Evolutionary conservation across 2,113 vertebrate species (phyloP).

Genomic region (Paramisgurnus dabryanus): DNA sequence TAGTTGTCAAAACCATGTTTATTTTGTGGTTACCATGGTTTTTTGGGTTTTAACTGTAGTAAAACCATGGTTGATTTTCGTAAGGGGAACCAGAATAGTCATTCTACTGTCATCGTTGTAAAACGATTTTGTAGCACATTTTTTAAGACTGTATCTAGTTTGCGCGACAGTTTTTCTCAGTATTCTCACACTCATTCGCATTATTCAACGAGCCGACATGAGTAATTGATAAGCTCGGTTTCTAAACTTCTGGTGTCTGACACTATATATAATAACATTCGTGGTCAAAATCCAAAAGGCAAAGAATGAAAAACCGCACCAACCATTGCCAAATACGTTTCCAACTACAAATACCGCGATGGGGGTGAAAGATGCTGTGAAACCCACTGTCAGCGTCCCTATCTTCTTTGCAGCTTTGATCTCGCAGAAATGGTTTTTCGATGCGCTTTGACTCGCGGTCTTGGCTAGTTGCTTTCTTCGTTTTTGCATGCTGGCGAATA

Average conservation of each 20-base stretch:
- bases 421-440: conserved; percentile 74
- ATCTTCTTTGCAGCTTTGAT: conserved; percentile 80
- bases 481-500: conserved; percentile 75
- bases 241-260: conserved; percentile 77
- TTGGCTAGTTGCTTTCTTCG: conserved; percentile 72
- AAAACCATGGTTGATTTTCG: too few relatives aligned
- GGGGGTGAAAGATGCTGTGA: conserved; percentile 77
- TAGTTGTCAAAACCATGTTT: too few relatives aligned
- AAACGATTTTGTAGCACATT: too few relatives aligned
- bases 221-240: conserved; percentile 72
- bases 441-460: conserved; percentile 60
- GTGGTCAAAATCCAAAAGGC: conserved; percentile 80
- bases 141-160: background rate
- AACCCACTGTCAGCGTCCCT: conserved; percentile 74
- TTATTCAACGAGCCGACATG: conserved; percentile 47
- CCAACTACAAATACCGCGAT: conserved; percentile 79
- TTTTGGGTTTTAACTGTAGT: too few relatives aligned
- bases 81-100: too few relatives aligned
- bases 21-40: too few relatives aligned
- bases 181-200: conserved; percentile 26
- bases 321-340: conserved; percentile 76
- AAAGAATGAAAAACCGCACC: conserved; percentile 80
- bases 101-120: too few relatives aligned
- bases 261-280: conserved; percentile 79
- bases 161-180: background rate